Conservation (phyloP, 1,140 invertebrate species). For the Aphelenchoides besseyi region DNA sequence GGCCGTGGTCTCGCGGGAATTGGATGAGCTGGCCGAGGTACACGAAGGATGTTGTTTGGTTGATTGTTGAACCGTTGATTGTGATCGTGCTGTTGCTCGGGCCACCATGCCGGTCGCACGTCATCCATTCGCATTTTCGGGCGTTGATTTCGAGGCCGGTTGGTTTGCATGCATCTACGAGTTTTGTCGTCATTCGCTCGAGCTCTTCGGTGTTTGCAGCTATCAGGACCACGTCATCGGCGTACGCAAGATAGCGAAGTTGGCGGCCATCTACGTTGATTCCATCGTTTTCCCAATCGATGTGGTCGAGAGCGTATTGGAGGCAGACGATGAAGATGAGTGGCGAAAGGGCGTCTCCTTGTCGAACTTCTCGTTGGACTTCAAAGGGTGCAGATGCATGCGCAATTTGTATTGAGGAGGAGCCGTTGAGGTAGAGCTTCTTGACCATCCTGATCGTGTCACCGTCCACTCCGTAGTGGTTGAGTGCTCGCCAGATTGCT, state of each 20-base stretch:
- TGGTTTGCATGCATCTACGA: neutral
- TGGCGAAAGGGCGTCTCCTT: constrained; percentile 66
- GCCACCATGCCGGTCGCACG: too few relatives aligned
- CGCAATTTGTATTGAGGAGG: neutral
- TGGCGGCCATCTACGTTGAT: neutral
- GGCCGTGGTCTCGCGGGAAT: constrained; percentile 12
- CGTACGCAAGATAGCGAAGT: constrained; percentile 53
- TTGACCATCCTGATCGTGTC: constrained; percentile 16
- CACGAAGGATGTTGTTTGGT: constrained; percentile 9
- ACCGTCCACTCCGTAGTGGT: constrained; percentile 15
- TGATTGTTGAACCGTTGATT: constrained; percentile 4
- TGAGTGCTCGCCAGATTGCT: constrained; percentile 23
- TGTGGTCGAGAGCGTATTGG: constrained; percentile 59
- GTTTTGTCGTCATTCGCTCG: constrained; percentile 15
- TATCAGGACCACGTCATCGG: constrained; percentile 58
- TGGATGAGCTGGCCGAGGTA: constrained; percentile 22
- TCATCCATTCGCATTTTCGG: constrained; percentile 26
- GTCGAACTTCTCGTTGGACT: constrained; percentile 64
- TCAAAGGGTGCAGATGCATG: neutral
- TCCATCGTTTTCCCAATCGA: constrained; percentile 24
- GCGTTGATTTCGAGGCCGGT: constrained; percentile 25
- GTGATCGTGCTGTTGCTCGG: too few relatives aligned
- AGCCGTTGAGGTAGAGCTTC: constrained; percentile 16
- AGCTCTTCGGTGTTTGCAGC: constrained; percentile 33
- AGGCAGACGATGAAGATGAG: constrained; percentile 66